Percentiles rank a stretch among this genome's conserved stretches.
Conservation (phyloP, 2,113 vertebrate genomes). For the Hylia prasina region DNA sequence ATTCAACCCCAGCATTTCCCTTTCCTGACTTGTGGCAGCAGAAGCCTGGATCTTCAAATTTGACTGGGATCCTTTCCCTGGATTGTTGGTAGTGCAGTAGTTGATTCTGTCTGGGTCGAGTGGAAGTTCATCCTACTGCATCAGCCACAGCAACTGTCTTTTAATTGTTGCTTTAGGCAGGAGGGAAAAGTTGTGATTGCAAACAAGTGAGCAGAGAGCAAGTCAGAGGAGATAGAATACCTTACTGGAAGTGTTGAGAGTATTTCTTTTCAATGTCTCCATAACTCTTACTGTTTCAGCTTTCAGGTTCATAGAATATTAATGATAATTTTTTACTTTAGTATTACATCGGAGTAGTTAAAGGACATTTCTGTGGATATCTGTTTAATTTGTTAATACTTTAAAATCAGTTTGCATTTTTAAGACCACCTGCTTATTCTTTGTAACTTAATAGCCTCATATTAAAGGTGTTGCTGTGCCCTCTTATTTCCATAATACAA, state of each 20-base stretch:
- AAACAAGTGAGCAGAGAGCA: not conserved
- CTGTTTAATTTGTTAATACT: not conserved
- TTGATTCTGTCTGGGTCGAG: not conserved
- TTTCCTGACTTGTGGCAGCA: not conserved
- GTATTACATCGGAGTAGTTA: not conserved
- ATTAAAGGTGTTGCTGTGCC: not conserved
- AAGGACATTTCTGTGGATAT: not conserved
- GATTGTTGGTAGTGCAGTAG: not conserved
- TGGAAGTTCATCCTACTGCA: not conserved
- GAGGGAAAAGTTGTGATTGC: not conserved
- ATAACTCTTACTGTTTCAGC: not conserved
- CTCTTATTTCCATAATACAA: not conserved
- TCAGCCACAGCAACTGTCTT: not conserved
- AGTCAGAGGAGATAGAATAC: not conserved
- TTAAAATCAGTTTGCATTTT: not conserved
- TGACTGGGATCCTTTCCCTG: not conserved
- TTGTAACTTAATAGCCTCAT: not conserved
- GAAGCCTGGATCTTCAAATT: not conserved
- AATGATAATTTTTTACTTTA: not conserved
- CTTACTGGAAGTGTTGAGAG: not conserved
- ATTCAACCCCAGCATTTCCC: fast-evolving
- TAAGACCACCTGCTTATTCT: not conserved
- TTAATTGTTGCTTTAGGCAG: not conserved
- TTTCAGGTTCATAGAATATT: not conserved
- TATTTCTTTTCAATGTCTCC: not conserved